Evolutionary conservation across 2,888 invertebrate genomes (phyloP).

Genomic region (Dascillus cervinus): DNA sequence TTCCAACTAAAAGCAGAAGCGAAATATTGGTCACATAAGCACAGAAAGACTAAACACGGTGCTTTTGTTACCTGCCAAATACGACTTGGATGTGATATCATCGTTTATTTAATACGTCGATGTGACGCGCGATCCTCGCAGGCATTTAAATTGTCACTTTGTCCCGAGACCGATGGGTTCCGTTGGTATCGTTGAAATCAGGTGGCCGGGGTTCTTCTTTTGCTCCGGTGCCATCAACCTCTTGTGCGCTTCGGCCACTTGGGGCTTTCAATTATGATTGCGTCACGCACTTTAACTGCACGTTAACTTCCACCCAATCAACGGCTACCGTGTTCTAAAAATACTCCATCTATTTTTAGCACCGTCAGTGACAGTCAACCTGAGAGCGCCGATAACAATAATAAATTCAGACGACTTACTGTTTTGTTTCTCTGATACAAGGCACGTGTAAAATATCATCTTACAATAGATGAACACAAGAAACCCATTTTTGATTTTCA

Average conservation of each 20-base stretch:
- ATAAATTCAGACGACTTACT: conserved; percentile 14
- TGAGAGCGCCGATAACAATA: conserved; percentile 9
- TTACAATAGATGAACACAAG: conserved; percentile 21
- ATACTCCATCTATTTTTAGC: conserved; percentile 4
- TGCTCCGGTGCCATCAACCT: conserved; percentile 9
- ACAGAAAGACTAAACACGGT: conserved; percentile 15
- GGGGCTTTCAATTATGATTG: conserved; percentile 4
- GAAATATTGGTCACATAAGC: conserved; percentile 36
- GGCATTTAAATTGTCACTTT: no score
- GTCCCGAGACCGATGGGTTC: no score
- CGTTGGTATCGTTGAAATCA: no score
- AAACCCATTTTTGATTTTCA: conserved; percentile 21
- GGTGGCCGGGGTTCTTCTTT: conserved; percentile 2
- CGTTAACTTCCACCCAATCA: conserved; percentile 5
- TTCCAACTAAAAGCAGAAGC: conserved; percentile 33
- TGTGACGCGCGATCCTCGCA: not conserved
- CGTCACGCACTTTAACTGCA: conserved; percentile 4
- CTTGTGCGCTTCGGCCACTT: conserved; percentile 1
- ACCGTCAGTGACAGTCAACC: conserved; percentile 7
- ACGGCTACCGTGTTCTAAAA: conserved; percentile 5
- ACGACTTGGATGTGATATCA: conserved; percentile 10
- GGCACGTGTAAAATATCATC: conserved; percentile 23
- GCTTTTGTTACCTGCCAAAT: conserved; percentile 14
- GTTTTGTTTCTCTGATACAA: conserved; percentile 16
- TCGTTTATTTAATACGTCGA: conserved; percentile 4